Conservation (phyloP, 2,888 invertebrate genomes). For the Piscicola geometra region DNA sequence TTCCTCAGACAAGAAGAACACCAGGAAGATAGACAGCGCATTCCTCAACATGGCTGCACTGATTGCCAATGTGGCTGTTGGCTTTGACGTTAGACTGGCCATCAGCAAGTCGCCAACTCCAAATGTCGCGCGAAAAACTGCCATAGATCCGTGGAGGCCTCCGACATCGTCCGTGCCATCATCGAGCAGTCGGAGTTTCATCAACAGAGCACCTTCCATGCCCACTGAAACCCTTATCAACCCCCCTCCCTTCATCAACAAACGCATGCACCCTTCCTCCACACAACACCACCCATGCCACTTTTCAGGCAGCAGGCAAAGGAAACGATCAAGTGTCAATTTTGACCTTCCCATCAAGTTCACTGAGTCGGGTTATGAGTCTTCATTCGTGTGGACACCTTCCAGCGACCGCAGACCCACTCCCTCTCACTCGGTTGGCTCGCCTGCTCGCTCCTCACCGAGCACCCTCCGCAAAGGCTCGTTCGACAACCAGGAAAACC, state of each 20-base stretch:
- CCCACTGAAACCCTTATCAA: constrained; percentile 7
- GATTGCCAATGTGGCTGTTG: constrained; percentile 79
- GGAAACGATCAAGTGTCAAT: constrained; percentile 55
- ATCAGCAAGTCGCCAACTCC: constrained; percentile 57
- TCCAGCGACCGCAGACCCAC: constrained; percentile 40
- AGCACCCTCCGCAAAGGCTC: constrained; percentile 40
- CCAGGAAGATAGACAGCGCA: constrained; percentile 59
- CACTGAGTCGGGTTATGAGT: constrained; percentile 43
- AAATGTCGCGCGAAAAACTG: not conserved
- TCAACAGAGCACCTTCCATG: constrained; percentile 8
- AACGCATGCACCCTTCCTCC: constrained; percentile 13
- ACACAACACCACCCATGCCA: constrained; percentile 81
- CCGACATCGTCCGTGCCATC: constrained; percentile 33
- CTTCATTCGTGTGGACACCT: constrained; percentile 37
- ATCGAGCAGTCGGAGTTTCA: constrained; percentile 30
- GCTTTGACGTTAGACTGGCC: constrained; percentile 83
- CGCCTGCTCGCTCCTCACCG: constrained; percentile 33
- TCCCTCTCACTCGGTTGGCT: constrained; percentile 37
- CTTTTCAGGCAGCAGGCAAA: constrained; percentile 62
- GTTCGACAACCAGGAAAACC: constrained; percentile 44
- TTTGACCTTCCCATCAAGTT: constrained; percentile 50
- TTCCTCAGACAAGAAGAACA: not conserved
- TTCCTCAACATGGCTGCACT: constrained; percentile 80
- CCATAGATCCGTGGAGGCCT: constrained; percentile 4
- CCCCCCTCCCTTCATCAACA: constrained; percentile 1